Evolutionary conservation across 2,797 vertebrate genomes (phyloP), one percentile per base, ranked within the genome.

Genomic region (Poecilia wingei): DNA sequence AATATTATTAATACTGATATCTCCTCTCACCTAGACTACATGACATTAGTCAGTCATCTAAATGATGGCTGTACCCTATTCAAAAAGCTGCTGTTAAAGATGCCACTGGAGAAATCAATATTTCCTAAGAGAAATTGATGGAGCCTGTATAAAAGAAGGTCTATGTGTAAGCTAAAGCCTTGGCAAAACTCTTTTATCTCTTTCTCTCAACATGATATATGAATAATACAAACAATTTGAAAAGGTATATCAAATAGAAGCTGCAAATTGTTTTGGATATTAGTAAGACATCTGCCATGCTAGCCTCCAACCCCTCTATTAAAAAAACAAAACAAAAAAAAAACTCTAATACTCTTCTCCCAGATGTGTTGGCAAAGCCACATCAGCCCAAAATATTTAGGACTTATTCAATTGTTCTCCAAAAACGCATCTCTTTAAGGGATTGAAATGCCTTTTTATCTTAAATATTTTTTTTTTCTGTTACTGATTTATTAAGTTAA

Each of bases 1-100:
- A 83, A 81, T 66, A 64, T 66, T 80, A 84, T 82, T 76, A 84
- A 76, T 36, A 72, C 41, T 28, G 81, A 61, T 79, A 80, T 72
- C 71, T 82, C 77, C 41, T 86, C 45, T 85, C 74, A 80, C 43
- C 51, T 46, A 31, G 9, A 79, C 59, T 10, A 69, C 47, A 75
- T 78, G 36, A 51, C 33, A 73, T 73, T 25, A 33, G 66, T 79
- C 85, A 69, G 25, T 69, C 3, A 55, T 41, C 3, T 47, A 57
- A 39, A 46, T 77, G 18, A 25, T 22, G 1, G 68, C 25, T 72
- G 46, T 43, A 31, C 25, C 45, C 61, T 49, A 9, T 79, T 59
- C 0, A 69, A 41, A 72, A 68, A 16, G 66, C 45, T 57, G 25
- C 33, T 74, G 76, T 45, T 39, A 28, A 39, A 25, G 70, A 47